Base-by-base conservation (phyloP, 2,888 invertebrate genomes). In the Allophyes oxyacanthae region DNA sequence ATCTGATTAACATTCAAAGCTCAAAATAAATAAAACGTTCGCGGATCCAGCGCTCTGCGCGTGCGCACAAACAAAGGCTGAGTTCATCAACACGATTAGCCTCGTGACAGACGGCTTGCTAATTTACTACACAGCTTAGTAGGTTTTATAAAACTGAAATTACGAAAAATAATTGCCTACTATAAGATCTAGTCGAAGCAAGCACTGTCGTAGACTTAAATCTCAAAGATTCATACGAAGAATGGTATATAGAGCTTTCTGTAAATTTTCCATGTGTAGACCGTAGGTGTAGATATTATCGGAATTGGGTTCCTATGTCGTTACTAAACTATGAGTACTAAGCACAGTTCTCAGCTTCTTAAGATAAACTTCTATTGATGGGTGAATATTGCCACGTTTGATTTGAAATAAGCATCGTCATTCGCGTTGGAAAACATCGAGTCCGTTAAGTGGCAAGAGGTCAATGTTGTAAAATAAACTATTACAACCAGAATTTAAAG, bases 41-140 rank as follows among this genome's bases (percentile, higher is more conserved):
- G 68, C 77, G 81, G 81, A 83, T 81, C 72, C 66, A 67, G 57
- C n/a, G n/a, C 48, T 44, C 36, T 72, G 72, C 66, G 71, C 64
- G 49, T 49, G 71, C 64, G 71, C 78, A 75, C 71, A 79, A 77
- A 82, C 81, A 84, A 82, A 76, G 53, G 64, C 63, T 81, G 79
- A 82, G 79, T 77, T 82, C 85, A 82, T 84, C 82, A 82, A 75
- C 82, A 72, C 67, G 66, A 78, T 78, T 76, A 81, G 70, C 66
- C 44, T 49, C 40, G n/a, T 43, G 46, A 68, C 62, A 44, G 33
- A 45, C 14, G 38, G 59, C 37, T 28, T 51, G 44, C 41, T 59
- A 49, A 48, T 48, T 20, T 20, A 28, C 28, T 28, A 28, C 6
- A 28, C 28, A 28, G 6, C 28, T 28, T 6, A 4, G 28, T 28